Percentiles rank a stretch among this genome's conserved stretches.
Evolutionary conservation across 2,888 invertebrate genomes (phyloP).

Genomic region (Diabrotica balteata): DNA sequence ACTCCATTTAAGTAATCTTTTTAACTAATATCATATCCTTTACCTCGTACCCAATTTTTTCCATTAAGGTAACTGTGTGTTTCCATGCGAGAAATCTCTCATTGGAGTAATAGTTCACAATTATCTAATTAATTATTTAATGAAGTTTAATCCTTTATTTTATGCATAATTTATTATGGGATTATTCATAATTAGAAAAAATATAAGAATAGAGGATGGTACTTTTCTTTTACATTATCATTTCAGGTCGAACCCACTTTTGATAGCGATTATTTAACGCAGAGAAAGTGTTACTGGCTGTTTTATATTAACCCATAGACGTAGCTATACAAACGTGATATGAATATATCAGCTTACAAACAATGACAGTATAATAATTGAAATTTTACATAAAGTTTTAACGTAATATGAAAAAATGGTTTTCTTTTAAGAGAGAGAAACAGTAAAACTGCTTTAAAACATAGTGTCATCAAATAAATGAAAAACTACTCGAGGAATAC

Average conservation of each 20-base stretch:
- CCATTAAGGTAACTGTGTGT: no score
- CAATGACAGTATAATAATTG: neutral
- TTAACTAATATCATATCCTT: no score
- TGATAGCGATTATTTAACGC: constrained; percentile 37
- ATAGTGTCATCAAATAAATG: no score
- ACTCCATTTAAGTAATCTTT: no score
- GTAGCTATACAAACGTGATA: constrained; percentile 1
- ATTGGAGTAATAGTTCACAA: no score
- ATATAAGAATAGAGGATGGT: constrained; percentile 11
- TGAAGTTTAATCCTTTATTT: neutral
- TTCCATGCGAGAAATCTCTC: no score
- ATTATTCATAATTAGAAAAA: constrained; percentile 2
- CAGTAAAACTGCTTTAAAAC: neutral
- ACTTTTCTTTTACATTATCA: constrained; percentile 23
- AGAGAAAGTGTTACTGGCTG: constrained; percentile 38
- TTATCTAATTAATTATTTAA: neutral
- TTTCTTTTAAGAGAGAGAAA: neutral
- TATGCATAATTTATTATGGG: neutral
- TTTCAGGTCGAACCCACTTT: constrained; percentile 34
- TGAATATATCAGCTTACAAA: neutral
- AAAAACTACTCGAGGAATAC: no score
- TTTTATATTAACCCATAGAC: constrained; percentile 17
- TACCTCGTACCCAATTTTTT: no score
- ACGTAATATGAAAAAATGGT: neutral
- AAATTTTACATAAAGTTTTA: neutral